Base-by-base conservation (phyloP, 2,888 invertebrate genomes). In the Colostygia pectinataria region DNA sequence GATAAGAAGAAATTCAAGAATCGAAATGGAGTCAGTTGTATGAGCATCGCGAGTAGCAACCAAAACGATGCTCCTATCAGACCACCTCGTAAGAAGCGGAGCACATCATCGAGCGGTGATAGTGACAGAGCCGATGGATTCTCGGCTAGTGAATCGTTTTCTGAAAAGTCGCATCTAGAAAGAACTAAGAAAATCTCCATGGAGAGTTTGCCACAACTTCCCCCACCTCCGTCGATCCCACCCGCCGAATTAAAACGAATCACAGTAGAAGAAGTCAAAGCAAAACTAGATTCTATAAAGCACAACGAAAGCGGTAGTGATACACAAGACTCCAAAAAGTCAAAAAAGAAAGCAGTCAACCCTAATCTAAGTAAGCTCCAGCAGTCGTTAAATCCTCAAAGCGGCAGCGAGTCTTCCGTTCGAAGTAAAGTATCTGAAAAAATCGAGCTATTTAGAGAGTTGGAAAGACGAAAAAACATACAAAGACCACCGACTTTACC, bases 81-180 rank as follows among this genome's bases (percentile, higher is more conserved):
- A 63, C 96, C 96, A 0, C 95, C 95, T 0, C 91, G 96, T 44
- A 94, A 94, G 63, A 96, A 96, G 75, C 92, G 94, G 52, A 92
- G 92, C 53, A 92, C 93, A 1, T 93, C 92, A 36, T 93, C 93
- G 23, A 92, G 92, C 61, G 92, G 92, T 29, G 92, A 92, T 53
- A 93, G 91, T 65, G 93, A 93, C 55, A 85, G 90, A 62, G 88
- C 91, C 27, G 92, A 92, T 55, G 90, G 90, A 4, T 86, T 74
- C 50, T 90, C 90, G 46, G 83, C 83, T 4, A 80, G 79, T 50
- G 90, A 86, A 66, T 91, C 71, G 38, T 92, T 67, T 82, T 80
- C 72, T 74, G 90, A 74, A 79, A 91, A 80, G 80, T 80, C 71
- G 70, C 90, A 74, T 85, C 75, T 79, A 66, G 83, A 92, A 49